Evolutionary conservation across 1,140 invertebrate genomes (phyloP).

Genomic region (Hyphantria cunea): DNA sequence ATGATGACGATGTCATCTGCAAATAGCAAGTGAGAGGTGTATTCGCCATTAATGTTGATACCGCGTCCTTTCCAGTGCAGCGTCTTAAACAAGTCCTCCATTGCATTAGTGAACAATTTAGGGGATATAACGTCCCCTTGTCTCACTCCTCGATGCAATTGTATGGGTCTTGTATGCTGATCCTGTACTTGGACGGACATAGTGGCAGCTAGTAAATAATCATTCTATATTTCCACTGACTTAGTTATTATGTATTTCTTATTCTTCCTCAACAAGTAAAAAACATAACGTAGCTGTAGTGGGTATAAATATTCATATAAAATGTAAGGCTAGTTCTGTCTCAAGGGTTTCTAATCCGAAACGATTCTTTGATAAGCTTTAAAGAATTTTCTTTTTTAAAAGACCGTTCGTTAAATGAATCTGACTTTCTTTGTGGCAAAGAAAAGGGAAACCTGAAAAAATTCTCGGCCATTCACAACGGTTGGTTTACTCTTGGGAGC

Average conservation of each 20-base stretch:
- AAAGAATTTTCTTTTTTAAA: conserved; percentile 56
- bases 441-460: conserved; percentile 48
- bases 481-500: conserved; percentile 49
- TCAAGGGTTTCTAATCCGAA: conserved; percentile 40
- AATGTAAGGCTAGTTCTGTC: conserved; percentile 32
- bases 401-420: conserved; percentile 58
- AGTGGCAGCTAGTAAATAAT: too few species aligned
- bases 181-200: too few species aligned
- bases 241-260: not conserved
- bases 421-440: conserved; percentile 53
- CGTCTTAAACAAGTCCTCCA: too few species aligned
- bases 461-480: conserved; percentile 51
- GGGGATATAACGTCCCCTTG: too few species aligned
- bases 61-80: too few species aligned
- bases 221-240: too few species aligned
- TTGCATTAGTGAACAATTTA: too few species aligned
- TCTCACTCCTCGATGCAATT: too few species aligned
- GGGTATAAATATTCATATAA: conserved; percentile 32
- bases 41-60: too few species aligned
- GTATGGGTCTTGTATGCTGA: too few species aligned
- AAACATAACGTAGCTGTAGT: conserved; percentile 9
- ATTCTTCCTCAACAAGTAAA: conserved; percentile 5
- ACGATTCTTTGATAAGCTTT: conserved; percentile 59
- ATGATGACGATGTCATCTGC: too few species aligned
- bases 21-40: too few species aligned